Conservation (phyloP, 92 coral and sea anemone genomes). For the Siderastrea radians region DNA sequence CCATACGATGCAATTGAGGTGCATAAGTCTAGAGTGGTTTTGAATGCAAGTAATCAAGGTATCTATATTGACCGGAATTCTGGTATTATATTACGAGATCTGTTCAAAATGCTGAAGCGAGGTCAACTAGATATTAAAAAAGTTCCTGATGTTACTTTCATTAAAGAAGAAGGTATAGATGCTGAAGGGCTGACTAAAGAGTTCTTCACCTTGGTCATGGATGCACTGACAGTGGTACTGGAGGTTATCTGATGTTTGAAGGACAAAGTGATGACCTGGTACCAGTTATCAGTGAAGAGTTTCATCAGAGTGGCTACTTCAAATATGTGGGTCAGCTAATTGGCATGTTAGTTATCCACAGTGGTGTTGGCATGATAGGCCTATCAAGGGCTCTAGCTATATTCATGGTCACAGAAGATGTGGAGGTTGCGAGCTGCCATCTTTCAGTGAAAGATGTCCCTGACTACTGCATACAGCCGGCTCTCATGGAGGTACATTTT, state of each 20-base stretch:
- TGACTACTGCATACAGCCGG: constrained; percentile 51
- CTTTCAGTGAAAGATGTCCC: constrained; percentile 61
- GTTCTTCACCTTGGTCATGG: constrained; percentile 68
- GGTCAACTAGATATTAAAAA: constrained; percentile 49
- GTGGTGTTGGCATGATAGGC: constrained; percentile 61
- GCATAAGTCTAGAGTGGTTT: constrained; percentile 41
- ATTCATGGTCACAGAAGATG: constrained; percentile 62
- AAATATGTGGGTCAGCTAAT: constrained; percentile 69
- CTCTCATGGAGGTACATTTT: constrained; percentile 52
- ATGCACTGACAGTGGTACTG: constrained; percentile 50
- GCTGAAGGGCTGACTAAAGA: constrained; percentile 72
- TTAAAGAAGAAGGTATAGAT: constrained; percentile 77
- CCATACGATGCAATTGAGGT: constrained; percentile 31
- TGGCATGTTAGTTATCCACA: constrained; percentile 66
- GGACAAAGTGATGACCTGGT: constrained; percentile 57
- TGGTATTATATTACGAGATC: constrained; percentile 47
- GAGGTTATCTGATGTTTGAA: constrained; percentile 69
- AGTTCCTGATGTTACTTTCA: constrained; percentile 69
- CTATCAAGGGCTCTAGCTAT: constrained; percentile 58
- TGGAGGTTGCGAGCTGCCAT: constrained; percentile 56
- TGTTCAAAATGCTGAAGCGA: constrained; percentile 61
- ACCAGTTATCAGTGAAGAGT: constrained; percentile 68
- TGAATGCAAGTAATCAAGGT: constrained; percentile 23
- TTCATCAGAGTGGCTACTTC: constrained; percentile 64
- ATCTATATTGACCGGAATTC: constrained; percentile 51